phyloP scores from a whole-genome alignment of 2,113 vertebrate species.

The Ctenomys sociabilis region DNA sequence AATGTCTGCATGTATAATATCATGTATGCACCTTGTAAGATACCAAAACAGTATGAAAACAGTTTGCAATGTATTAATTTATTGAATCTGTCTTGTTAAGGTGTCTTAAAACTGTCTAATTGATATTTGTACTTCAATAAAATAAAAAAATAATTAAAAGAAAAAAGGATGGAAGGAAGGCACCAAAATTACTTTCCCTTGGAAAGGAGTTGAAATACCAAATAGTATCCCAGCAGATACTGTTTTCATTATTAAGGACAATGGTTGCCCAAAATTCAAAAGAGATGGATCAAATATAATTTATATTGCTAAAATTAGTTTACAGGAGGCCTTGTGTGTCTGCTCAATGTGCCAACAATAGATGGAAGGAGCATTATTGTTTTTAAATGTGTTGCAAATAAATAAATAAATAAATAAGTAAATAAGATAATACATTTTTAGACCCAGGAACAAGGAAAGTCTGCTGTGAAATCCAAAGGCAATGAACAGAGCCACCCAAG shows the following conservation, averaged over 20 bases:
- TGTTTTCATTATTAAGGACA: slow-evolving; percentile 99
- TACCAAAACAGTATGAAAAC: no score
- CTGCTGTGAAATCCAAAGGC: background rate
- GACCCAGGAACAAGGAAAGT: background rate
- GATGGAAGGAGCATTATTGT: no score
- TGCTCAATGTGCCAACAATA: no score
- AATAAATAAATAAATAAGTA: no score
- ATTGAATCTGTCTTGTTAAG: no score
- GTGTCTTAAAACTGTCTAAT: no score
- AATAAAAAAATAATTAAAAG: no score
- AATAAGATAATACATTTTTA: background rate
- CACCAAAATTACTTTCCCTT: slow-evolving; percentile 98
- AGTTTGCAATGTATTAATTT: no score
- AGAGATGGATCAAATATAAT: slow-evolving; percentile 97
- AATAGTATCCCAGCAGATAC: slow-evolving; percentile 97
- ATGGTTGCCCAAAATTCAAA: slow-evolving; percentile 95
- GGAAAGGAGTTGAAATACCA: slow-evolving; percentile 95
- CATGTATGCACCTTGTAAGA: no score
- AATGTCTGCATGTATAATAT: no score
- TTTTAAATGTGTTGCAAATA: background rate
- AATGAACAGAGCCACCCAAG: background rate
- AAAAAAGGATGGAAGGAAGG: slow-evolving; percentile 99
- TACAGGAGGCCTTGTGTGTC: slow-evolving; percentile 87
- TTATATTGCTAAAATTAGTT: no score
- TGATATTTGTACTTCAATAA: no score